Evolutionary conservation across 2,797 vertebrate genomes (phyloP).

Genomic region (Pangasius djambal): DNA sequence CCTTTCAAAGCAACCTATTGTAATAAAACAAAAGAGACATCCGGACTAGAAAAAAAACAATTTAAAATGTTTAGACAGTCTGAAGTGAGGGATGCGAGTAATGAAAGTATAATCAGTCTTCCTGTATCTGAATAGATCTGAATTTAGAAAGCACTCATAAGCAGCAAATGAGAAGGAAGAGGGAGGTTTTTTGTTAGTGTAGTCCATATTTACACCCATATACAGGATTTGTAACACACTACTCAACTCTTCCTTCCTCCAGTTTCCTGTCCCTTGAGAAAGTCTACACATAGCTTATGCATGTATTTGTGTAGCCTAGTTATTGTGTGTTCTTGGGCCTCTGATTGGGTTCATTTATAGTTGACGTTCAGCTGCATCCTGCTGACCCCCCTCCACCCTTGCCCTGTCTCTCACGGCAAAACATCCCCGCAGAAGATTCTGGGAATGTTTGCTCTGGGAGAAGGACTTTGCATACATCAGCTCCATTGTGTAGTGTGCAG

Average conservation of each 20-base stretch:
- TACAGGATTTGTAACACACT: conserved; percentile 22
- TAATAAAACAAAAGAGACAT: neutral
- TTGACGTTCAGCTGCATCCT: conserved; percentile 58
- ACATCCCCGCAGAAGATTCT: conserved; percentile 29
- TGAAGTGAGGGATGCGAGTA: neutral
- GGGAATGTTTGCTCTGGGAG: conserved; percentile 44
- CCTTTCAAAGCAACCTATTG: neutral
- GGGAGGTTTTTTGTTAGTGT: neutral
- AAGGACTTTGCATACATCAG: conserved; percentile 46
- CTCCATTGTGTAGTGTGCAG: conserved; percentile 41
- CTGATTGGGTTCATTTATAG: conserved; percentile 49
- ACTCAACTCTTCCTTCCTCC: conserved; percentile 48
- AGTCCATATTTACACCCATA: conserved; percentile 13
- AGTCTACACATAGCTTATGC: conserved; percentile 31
- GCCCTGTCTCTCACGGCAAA: conserved; percentile 43
- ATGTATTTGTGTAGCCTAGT: conserved; percentile 5
- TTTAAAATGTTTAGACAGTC: neutral
- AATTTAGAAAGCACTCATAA: conserved; percentile 21
- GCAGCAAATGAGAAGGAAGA: conserved; percentile 33
- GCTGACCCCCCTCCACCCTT: conserved; percentile 43
- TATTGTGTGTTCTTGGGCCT: conserved; percentile 14
- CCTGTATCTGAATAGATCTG: conserved; percentile 14
- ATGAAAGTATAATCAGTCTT: neutral
- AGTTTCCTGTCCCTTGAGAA: conserved; percentile 47
- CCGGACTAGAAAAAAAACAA: neutral